phyloP scores from a whole-genome alignment of 2,888 invertebrate species.

The Sceliomorpha sp. region DNA sequence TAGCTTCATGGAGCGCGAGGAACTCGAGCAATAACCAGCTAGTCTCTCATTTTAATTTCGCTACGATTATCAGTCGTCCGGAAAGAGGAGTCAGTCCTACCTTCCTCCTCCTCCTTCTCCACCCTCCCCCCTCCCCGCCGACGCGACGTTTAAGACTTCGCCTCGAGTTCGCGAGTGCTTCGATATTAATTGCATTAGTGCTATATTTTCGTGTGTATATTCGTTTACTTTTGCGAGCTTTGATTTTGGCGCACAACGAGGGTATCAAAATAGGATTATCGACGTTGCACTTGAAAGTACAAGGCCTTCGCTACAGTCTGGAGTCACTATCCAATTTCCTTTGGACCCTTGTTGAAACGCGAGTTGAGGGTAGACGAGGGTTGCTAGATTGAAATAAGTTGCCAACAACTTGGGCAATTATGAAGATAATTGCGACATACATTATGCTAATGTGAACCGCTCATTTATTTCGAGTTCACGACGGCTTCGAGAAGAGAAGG shows the following conservation, averaged over 20 bases:
- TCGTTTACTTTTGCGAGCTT: slow-evolving; percentile 38
- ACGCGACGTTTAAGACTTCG: no score
- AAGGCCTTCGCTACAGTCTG: slow-evolving; percentile 43
- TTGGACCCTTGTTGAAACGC: slow-evolving; percentile 55
- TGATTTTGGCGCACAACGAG: slow-evolving; percentile 34
- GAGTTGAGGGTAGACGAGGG: slow-evolving; percentile 53
- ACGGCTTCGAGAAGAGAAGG: slow-evolving; percentile 51
- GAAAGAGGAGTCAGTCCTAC: no score
- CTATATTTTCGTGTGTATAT: slow-evolving; percentile 8
- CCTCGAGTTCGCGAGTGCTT: no score
- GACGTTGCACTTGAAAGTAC: slow-evolving; percentile 50
- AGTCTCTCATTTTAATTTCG: no score
- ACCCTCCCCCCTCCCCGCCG: no score
- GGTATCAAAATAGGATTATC: slow-evolving; percentile 49
- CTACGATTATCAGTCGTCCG: no score
- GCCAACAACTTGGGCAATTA: slow-evolving; percentile 76
- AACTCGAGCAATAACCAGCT: no score
- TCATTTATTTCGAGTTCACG: slow-evolving; percentile 67
- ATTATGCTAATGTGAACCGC: slow-evolving; percentile 73
- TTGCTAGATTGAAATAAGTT: slow-evolving; percentile 70
- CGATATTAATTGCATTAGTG: slow-evolving; percentile 14
- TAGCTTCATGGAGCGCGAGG: no score
- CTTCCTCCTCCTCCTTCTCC: no score
- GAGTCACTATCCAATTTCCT: slow-evolving; percentile 57
- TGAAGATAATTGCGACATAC: slow-evolving; percentile 75